Conservation (phyloP, 2,888 invertebrate species). For the Hydriomena furcata region DNA sequence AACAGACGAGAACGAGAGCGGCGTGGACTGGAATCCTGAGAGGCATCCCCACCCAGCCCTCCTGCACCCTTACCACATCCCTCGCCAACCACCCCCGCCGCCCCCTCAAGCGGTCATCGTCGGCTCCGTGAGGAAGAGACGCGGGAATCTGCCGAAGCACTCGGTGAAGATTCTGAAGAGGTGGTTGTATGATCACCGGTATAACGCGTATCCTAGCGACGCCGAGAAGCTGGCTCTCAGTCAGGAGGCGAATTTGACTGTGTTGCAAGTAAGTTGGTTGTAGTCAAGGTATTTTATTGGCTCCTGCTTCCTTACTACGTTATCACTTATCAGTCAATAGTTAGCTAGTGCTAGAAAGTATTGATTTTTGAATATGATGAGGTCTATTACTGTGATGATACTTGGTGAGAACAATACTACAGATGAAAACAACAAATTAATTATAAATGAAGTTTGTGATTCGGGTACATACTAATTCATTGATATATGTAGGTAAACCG, state of each 20-base stretch:
- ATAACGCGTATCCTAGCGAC: constrained; percentile 97
- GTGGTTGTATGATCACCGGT: constrained; percentile 97
- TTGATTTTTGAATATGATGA: too few species aligned
- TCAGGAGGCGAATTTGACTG: constrained; percentile 92
- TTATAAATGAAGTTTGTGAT: too few species aligned
- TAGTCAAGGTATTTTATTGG: too few species aligned
- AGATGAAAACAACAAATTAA: too few species aligned
- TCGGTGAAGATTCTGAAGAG: constrained; percentile 95
- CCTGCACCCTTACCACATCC: constrained; percentile 35
- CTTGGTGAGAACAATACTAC: too few species aligned
- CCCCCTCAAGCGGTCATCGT: constrained; percentile 52
- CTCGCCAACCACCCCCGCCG: constrained; percentile 29
- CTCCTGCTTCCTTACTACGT: too few species aligned
- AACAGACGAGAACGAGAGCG: constrained; percentile 85
- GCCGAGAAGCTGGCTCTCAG: constrained; percentile 94
- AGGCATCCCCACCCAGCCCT: constrained; percentile 49
- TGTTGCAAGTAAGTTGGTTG: constrained; percentile 87
- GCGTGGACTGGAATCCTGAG: constrained; percentile 80
- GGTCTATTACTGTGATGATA: too few species aligned
- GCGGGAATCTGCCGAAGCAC: constrained; percentile 96
- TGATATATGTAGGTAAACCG: too few species aligned
- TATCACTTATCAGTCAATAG: too few species aligned
- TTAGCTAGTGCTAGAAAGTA: too few species aligned
- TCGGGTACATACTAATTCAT: too few species aligned
- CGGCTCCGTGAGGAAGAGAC: constrained; percentile 88